These are phyloP conservation scores for Geodia barretti DNA, from an alignment of 37 sponge, comb jelly and placozoan genomes.

Conservation along the genomic window DNA sequence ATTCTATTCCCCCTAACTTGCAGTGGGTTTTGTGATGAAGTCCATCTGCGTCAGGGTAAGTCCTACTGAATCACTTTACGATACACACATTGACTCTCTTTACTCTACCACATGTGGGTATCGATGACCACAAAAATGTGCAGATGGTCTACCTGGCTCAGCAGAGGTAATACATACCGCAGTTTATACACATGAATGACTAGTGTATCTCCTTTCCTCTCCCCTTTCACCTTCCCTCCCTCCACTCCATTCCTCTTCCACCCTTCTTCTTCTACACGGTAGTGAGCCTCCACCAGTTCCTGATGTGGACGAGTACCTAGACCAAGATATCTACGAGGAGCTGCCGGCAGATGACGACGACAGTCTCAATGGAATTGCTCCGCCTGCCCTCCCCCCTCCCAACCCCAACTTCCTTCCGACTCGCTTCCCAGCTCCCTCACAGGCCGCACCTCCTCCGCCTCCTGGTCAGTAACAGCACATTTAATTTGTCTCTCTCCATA, in stretches of 20 bases:
- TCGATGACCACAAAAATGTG: too few relatives aligned
- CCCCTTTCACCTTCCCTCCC: neutral
- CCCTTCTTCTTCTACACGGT: neutral
- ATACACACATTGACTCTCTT: too few relatives aligned
- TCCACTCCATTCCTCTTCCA: neutral
- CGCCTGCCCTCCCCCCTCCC: neutral
- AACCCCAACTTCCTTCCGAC: neutral
- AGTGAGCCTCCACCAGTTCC: neutral
- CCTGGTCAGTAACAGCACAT: neutral
- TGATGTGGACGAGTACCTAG: neutral
- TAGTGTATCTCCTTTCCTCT: neutral
- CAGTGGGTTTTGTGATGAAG: constrained; percentile 52
- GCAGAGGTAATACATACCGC: neutral
- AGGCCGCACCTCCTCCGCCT: constrained; percentile 8
- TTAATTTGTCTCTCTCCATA: neutral
- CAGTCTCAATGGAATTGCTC: neutral
- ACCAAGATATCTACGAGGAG: constrained; percentile 32
- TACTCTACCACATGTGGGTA: too few relatives aligned
- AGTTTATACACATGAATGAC: neutral
- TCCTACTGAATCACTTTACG: neutral
- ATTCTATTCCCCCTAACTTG: neutral
- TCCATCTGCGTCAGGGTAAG: constrained; percentile 27
- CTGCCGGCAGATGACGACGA: constrained; percentile 17
- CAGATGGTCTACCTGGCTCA: neutral
- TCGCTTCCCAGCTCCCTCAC: constrained; percentile 8